Base-by-base conservation (phyloP, 2,888 invertebrate genomes). In the Eupelmus urozonus region DNA sequence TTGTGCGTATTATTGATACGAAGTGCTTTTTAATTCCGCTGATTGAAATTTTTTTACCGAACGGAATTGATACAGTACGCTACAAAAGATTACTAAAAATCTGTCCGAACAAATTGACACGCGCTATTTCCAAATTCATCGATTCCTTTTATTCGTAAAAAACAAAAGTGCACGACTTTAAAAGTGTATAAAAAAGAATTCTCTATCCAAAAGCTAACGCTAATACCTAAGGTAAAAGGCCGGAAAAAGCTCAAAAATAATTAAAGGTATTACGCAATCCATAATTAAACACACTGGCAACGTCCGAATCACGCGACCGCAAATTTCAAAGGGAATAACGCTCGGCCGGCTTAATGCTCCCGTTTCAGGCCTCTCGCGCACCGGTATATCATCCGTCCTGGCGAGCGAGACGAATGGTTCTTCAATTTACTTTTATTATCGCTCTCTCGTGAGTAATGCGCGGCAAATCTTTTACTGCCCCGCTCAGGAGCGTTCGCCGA, bases 401-500 rank as follows among this genome's bases (percentile, higher is more conserved):
- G 16, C 20, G 11, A 53, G 18, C 53, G 20, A 53, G 20, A 53
- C 75, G 42, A 66, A 57, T 63, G n/a, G 55, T 57, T 78, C 72
- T 67, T 63, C 78, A 69, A 73, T 78, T 78, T 78, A 20, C 63
- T 78, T 78, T 78, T 73, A 78, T 73, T 69, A 73, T 78, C 73
- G 69, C 20, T 13, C n/a, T 69, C 66, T 40, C 66, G 49, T n/a
- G n/a, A n/a, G n/a, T 73, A 55, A 73, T 18, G 18, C 65, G 57
- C n/a, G 55, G 57, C 57, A 45, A 63, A 57, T 76, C 70, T 63
- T 76, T 76, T 40, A 63, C 62, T 27, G 55, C 53, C 23, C 16
- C 57, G 29, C 23, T 11, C 55, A 18, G 34, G 27, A 60, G 62
- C 53, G 60, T 7, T 23, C 29, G 73, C 18, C 16, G 63, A 72